Evolutionary conservation across 30 jellyfish, hydroid and myxozoan species (phyloP).

Genomic region (Clytia hemisphaerica): DNA sequence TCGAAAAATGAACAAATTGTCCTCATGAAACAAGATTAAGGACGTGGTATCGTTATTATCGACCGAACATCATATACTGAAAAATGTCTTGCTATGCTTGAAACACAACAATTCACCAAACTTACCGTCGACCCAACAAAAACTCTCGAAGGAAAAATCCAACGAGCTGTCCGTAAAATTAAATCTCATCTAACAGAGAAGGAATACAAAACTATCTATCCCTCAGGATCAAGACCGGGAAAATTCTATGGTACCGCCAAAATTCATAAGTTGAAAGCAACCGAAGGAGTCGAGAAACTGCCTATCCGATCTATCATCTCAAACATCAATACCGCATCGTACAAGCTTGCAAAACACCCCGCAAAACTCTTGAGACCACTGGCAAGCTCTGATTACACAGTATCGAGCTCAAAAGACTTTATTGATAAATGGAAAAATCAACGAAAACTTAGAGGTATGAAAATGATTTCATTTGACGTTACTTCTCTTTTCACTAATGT

Average conservation of each 20-base stretch:
- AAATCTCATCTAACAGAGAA: conserved; percentile 7
- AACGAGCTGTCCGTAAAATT: conserved; percentile 22
- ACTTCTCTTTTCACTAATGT: not conserved
- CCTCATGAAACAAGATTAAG: too few species aligned
- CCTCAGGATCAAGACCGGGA: conserved; percentile 38
- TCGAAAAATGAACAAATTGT: too few species aligned
- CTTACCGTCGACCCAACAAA: conserved; percentile 31
- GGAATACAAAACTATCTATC: conserved; percentile 22
- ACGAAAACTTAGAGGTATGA: too few species aligned
- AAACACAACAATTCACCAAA: conserved; percentile 7
- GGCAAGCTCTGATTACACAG: conserved; percentile 15
- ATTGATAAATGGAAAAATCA: conserved; percentile 1
- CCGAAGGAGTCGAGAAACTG: conserved; percentile 4
- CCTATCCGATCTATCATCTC: conserved; percentile 19
- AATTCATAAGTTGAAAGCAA: conserved; percentile 21
- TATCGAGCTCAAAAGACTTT: not conserved
- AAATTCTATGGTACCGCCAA: conserved; percentile 38
- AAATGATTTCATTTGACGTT: conserved; percentile 17
- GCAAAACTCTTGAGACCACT: conserved; percentile 15
- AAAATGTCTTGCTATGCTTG: conserved; percentile 12
- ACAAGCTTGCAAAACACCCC: conserved; percentile 7
- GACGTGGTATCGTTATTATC: conserved; percentile 5
- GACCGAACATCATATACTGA: conserved; percentile 17
- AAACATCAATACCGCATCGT: conserved; percentile 21
- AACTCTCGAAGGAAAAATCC: conserved; percentile 26